Conservation (phyloP, 2,797 vertebrate species). For the Perodicticus potto region DNA sequence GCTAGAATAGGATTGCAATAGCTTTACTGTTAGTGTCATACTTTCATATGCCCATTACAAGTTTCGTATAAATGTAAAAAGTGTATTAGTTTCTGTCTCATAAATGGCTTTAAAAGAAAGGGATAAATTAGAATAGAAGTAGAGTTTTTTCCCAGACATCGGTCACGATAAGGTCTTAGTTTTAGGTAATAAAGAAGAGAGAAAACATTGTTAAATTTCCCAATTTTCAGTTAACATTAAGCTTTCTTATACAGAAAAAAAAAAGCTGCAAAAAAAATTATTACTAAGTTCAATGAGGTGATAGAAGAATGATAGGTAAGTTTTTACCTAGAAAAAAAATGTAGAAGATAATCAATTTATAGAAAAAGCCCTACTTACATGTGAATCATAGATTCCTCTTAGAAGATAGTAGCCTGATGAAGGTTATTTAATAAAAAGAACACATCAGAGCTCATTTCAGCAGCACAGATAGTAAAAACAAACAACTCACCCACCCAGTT, state of each 20-base stretch:
- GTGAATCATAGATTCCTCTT: neutral
- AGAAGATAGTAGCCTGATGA: neutral
- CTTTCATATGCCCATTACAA: neutral
- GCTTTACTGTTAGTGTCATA: neutral
- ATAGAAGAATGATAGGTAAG: neutral
- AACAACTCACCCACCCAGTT: neutral
- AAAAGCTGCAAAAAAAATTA: neutral
- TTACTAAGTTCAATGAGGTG: neutral
- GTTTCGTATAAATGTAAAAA: slow-evolving; percentile 40
- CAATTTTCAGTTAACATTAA: slow-evolving; percentile 34
- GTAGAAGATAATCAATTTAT: neutral
- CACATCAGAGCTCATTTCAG: neutral
- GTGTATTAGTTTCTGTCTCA: neutral
- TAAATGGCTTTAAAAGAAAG: slow-evolving; percentile 13
- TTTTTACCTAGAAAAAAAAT: neutral
- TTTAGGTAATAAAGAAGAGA: neutral
- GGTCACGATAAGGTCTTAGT: neutral
- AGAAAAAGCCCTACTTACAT: neutral
- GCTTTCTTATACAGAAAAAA: neutral
- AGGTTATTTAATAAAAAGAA: neutral
- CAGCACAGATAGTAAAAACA: neutral
- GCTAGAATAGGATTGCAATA: neutral
- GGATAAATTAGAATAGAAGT: slow-evolving; percentile 16
- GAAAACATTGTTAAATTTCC: neutral
- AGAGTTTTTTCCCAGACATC: neutral